Base-by-base conservation (phyloP, 2,113 vertebrate genomes). In the Phylloscopus trochiloides region DNA sequence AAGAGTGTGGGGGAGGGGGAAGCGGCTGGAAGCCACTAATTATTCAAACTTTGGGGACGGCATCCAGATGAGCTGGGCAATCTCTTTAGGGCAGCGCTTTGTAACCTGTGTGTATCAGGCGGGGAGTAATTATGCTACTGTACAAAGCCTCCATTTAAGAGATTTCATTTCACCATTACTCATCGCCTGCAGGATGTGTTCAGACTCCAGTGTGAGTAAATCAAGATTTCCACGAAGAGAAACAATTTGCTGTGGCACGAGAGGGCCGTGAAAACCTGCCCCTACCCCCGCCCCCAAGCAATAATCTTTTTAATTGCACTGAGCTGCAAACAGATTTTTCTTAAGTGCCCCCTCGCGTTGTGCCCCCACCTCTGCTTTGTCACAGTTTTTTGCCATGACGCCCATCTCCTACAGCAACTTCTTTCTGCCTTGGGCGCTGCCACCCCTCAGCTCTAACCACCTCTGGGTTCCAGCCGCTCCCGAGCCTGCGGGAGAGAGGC, bases 21-120 rank as follows among this genome's bases (percentile, higher is more conserved):
- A 80, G 91, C 11, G 67, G 79, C 88, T 96, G 67, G 59, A 80
- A 95, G 80, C 72, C 43, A 51, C 79, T 88, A 43, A 94, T 92
- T 95, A 95, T 94, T 96, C 92, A 17, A 84, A 97, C 63, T 94
- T 89, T n/a, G 70, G 50, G 66, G 83, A 43, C 72, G 40, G 86
- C 75, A 71, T 62, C 83, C 59, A 86, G 59, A 81, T 59, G 40
- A 83, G 79, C 55, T 17, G 63, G 83, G 34, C 48, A 50, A 80
- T 43, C 67, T 92, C 58, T 86, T 62, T 2, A 22, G 82, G 90
- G 74, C 74, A 68, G 45, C 6, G 40, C 74, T 76, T 65, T 86
- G 71, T 68, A 72, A 65, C 79, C 72, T 66, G 38, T 17, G 51
- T 48, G 45, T 54, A 67, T 45, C 59, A 25, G 58, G 65, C 28